These are phyloP conservation scores for Tolmerus cingulatus DNA, from an alignment of 2,888 invertebrate species.

Conservation along the genomic window DNA sequence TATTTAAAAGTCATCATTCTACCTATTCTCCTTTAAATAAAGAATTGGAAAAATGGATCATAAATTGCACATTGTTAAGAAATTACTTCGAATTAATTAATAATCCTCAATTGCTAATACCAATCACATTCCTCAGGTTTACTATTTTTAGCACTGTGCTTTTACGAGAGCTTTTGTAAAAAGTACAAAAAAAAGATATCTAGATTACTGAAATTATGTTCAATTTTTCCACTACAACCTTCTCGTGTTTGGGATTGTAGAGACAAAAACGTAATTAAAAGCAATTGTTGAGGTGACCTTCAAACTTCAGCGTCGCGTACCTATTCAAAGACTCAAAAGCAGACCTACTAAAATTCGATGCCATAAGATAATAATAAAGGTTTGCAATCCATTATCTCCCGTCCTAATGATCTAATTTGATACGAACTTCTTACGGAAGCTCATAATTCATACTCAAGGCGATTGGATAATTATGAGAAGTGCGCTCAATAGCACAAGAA, in stretches of 20 bases:
- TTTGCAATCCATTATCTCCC: background rate
- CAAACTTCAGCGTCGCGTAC: too few species aligned
- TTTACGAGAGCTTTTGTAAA: background rate
- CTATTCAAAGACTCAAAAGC: too few species aligned
- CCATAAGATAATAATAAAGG: background rate
- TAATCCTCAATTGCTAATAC: background rate
- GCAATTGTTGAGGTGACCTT: background rate
- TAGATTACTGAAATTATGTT: background rate
- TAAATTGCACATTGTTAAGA: background rate
- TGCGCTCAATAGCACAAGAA: background rate
- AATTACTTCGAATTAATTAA: too few species aligned
- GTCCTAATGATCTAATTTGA: background rate
- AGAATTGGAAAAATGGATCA: too few species aligned
- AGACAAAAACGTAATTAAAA: background rate
- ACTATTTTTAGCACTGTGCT: background rate
- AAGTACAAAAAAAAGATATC: background rate
- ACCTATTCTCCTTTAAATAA: too few species aligned
- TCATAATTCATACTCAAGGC: background rate
- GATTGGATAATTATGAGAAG: background rate
- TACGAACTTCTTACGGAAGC: background rate
- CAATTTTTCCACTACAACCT: background rate
- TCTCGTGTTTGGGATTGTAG: background rate
- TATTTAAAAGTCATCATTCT: too few species aligned
- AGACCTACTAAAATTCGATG: background rate
- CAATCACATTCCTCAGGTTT: background rate